A percentile compares a stretch with the other conserved stretches of the same genome.
These are phyloP conservation scores for Polia nebulosa DNA, from an alignment of 2,888 invertebrate genomes.

Conservation along the genomic window DNA sequence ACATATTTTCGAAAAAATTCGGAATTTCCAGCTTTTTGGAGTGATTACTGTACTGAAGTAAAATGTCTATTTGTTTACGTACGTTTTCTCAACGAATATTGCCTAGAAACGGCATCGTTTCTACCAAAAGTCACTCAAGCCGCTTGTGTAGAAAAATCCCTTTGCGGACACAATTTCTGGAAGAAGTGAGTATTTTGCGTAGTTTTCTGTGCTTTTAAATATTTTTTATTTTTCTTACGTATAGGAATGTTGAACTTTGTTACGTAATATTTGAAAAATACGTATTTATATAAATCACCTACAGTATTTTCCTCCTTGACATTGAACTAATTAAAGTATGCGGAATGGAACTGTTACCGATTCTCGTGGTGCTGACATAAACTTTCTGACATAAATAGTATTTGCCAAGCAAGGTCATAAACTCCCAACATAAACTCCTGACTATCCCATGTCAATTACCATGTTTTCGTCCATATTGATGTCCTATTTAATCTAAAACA, in stretches of 20 bases:
- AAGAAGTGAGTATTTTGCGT: conserved; percentile 86
- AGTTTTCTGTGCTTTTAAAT: conserved; percentile 21
- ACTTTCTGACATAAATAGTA: conserved; percentile 23
- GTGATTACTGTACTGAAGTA: conserved; percentile 72
- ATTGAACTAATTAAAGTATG: conserved; percentile 77
- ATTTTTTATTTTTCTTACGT: not conserved
- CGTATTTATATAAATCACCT: conserved; percentile 33
- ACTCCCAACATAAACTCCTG: not conserved
- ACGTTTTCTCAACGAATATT: conserved; percentile 90
- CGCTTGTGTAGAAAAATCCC: conserved; percentile 89
- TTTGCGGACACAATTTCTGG: conserved; percentile 86
- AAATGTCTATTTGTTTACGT: conserved; percentile 91
- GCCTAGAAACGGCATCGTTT: conserved; percentile 89
- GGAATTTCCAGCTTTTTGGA: conserved; percentile 68
- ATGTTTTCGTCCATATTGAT: not conserved
- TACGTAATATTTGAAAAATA: conserved; percentile 57
- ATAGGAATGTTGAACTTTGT: conserved; percentile 14
- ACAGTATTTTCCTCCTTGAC: conserved; percentile 74
- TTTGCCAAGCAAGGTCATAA: not conserved
- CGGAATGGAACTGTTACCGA: conserved; percentile 52
- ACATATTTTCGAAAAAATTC: conserved; percentile 76
- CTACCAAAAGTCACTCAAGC: conserved; percentile 89
- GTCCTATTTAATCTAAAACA: not conserved
- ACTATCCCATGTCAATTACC: not conserved
- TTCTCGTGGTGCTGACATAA: conserved; percentile 71